These are phyloP conservation scores for Calidris pugnax DNA, from an alignment of 2,113 vertebrate genomes.

Conservation along the genomic window DNA sequence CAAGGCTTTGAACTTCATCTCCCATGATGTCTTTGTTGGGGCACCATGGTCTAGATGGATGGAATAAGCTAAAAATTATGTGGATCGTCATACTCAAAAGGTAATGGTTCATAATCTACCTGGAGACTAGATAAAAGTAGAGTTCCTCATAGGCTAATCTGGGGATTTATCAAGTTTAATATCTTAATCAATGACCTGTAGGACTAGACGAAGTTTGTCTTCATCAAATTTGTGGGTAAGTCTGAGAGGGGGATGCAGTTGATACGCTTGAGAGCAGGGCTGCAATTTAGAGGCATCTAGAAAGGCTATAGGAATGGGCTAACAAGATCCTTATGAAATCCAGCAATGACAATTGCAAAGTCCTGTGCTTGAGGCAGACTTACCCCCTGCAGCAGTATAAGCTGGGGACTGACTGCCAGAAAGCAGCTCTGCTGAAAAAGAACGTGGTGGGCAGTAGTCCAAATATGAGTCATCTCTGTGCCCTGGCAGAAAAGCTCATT, in stretches of 20 bases:
- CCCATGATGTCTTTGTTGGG: background rate
- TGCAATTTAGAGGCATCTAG: background rate
- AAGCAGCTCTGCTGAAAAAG: background rate
- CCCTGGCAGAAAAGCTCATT: background rate
- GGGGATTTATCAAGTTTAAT: background rate
- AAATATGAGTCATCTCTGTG: background rate
- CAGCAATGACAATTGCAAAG: background rate
- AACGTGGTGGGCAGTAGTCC: background rate
- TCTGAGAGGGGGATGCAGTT: rapidly evolving
- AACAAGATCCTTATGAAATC: background rate
- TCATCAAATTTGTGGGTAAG: background rate
- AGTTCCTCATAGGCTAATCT: background rate
- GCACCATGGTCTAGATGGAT: background rate
- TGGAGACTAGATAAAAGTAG: background rate
- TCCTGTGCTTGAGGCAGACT: background rate
- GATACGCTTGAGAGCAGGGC: rapidly evolving
- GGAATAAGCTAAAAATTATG: background rate
- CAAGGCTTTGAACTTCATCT: background rate
- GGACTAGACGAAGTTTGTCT: background rate
- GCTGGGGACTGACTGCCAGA: background rate
- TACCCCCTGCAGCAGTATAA: background rate
- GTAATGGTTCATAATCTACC: background rate
- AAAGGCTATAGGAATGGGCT: background rate
- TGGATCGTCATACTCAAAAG: background rate
- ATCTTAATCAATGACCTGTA: background rate